These are phyloP conservation scores for Brotogeris chrysoptera DNA, from an alignment of 2,797 vertebrate species.

Conservation along the genomic window DNA sequence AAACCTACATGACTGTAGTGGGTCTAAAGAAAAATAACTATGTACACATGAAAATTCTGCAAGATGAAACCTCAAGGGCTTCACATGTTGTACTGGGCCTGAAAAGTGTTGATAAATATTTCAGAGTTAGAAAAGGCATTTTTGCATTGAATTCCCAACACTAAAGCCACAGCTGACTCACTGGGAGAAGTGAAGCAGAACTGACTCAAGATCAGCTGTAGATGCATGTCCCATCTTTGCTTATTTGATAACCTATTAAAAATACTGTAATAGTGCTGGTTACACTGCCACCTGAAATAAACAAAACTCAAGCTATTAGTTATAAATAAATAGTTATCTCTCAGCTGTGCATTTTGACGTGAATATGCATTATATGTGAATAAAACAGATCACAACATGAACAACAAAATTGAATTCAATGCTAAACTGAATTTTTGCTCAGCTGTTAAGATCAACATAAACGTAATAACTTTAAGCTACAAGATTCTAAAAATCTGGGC, in stretches of 20 bases:
- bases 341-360: not conserved
- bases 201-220: not conserved
- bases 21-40: not conserved
- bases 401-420: not conserved
- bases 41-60: not conserved
- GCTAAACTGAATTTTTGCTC: not conserved
- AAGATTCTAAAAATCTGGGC: not conserved
- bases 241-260: not conserved
- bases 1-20: rapidly evolving
- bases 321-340: not conserved
- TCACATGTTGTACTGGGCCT: not conserved
- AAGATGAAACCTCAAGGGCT: not conserved
- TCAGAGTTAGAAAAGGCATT: not conserved
- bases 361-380: not conserved
- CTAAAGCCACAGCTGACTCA: not conserved
- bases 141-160: constrained; percentile 5
- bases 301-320: not conserved
- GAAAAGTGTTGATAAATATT: not conserved
- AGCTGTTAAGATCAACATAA: not conserved
- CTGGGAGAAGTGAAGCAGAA: not conserved
- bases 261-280: not conserved
- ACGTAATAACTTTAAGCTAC: not conserved
- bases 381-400: not conserved
- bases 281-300: not conserved
- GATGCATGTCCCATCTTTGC: not conserved